A percentile compares a stretch with the other conserved stretches of the same genome.
Evolutionary conservation across 2,797 vertebrate genomes (phyloP).

Genomic region (Poeciliopsis infans): DNA sequence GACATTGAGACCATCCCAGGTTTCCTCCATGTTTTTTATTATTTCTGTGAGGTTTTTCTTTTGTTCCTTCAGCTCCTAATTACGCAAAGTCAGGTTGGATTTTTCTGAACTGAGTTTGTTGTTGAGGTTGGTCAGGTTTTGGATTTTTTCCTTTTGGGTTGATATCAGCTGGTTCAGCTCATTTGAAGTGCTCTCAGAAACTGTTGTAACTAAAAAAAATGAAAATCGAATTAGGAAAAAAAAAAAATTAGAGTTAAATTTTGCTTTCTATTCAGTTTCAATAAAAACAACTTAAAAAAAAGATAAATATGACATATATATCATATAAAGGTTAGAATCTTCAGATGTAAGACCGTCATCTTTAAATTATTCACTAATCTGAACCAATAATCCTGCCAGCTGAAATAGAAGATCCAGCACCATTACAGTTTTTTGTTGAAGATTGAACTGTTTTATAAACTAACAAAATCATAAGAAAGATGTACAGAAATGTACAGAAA

Average conservation of each 20-base stretch:
- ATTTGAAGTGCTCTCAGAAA: rapidly evolving
- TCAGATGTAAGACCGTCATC: too few relatives aligned
- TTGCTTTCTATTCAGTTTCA: background rate
- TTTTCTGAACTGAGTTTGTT: constrained; percentile 1
- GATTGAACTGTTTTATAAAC: background rate
- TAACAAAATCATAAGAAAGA: background rate
- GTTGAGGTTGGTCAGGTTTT: constrained; percentile 6
- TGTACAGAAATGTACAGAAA: background rate
- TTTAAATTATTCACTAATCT: background rate
- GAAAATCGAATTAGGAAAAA: background rate
- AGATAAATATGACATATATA: too few relatives aligned
- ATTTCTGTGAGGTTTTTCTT: background rate
- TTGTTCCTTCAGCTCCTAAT: constrained; percentile 11
- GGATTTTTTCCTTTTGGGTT: too few relatives aligned
- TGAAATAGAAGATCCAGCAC: background rate
- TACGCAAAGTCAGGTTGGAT: background rate
- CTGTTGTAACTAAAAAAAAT: background rate
- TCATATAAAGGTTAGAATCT: too few relatives aligned
- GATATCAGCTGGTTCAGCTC: background rate
- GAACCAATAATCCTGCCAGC: too few relatives aligned
- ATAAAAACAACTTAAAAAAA: background rate
- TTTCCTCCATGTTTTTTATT: background rate
- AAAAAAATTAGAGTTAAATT: background rate
- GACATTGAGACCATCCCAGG: constrained; percentile 8
- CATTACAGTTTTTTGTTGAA: background rate